Evolutionary conservation across 2,113 vertebrate genomes (phyloP).

Genomic region (Puma concolor): DNA sequence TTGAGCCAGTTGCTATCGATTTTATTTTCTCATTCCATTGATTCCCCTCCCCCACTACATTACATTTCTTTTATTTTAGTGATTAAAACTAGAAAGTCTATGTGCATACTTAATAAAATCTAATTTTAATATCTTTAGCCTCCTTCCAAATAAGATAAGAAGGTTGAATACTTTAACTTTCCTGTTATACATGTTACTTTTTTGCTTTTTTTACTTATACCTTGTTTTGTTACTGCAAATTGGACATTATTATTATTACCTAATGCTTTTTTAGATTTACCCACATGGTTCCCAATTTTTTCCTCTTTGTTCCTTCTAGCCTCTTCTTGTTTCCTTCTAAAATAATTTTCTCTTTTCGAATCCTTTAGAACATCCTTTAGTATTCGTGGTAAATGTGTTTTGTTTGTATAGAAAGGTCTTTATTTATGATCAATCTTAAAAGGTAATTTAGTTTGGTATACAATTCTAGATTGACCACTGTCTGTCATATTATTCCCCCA

Average conservation of each 20-base stretch:
- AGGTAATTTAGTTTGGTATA: neutral
- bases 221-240: neutral
- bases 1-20: neutral
- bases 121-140: neutral
- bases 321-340: neutral
- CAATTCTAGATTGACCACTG: neutral
- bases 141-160: neutral
- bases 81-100: conserved; percentile 33
- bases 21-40: conserved; percentile 46
- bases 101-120: neutral
- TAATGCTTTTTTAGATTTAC: neutral
- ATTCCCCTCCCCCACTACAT: neutral
- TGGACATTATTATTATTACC: neutral
- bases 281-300: neutral
- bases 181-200: neutral
- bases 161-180: neutral
- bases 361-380: neutral
- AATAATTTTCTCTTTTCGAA: conserved; percentile 21
- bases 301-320: neutral
- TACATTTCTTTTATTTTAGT: neutral
- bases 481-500: neutral
- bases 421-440: conserved; percentile 6
- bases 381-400: neutral
- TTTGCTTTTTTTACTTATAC: neutral
- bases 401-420: neutral